Evolutionary conservation across 2,888 invertebrate species (phyloP), one percentile per base, ranked within the genome.

Genomic region (Hirtodrosophila trivittata): DNA sequence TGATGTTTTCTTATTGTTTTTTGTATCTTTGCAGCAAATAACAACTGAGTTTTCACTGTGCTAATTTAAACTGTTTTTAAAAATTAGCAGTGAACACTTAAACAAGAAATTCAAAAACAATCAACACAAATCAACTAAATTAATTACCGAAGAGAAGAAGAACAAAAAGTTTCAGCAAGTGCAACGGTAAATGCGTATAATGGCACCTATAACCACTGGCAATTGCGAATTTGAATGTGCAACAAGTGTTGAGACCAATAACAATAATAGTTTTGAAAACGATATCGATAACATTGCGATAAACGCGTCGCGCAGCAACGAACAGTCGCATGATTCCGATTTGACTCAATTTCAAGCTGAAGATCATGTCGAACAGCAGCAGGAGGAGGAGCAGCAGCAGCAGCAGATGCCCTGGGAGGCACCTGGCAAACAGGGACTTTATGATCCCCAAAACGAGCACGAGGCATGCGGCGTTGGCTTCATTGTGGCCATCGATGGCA

Each of bases 381-480:
- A 51, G 39, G 66, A 65, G 45, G 49, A 56, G 14, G 26, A 47
- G 50, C 33, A 63, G 32, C 43, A 77, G 60, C 66, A 75, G 59
- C 55, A 83, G 70, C 86, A 86, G 71, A 94, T 94, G 93, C 92
- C 94, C 92, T 95, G 96, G 96, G 94, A 95, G 93, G 93, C 94
- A 92, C 96, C 96, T 90, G 92, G 92, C 89, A 95, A 95, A 92
- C 95, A 96, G 93, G 97, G 98, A 92, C 94, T 99, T 89, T 99
- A 99, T 93, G 97, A 98, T 93, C 98, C 99, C 63, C 93, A 94
- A 89, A 94, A 95, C 91, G 99, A 99, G 92, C 96, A 95, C 91
- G 99, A 98, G 90, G 98, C 99, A 74, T 99, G 99, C 91, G 99
- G 99, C 75, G 99, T 99, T 89, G 99, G 99, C 87, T 99, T 98